phyloP scores from a whole-genome alignment of 1,140 invertebrate genomes.

The Philaenus spumarius region DNA sequence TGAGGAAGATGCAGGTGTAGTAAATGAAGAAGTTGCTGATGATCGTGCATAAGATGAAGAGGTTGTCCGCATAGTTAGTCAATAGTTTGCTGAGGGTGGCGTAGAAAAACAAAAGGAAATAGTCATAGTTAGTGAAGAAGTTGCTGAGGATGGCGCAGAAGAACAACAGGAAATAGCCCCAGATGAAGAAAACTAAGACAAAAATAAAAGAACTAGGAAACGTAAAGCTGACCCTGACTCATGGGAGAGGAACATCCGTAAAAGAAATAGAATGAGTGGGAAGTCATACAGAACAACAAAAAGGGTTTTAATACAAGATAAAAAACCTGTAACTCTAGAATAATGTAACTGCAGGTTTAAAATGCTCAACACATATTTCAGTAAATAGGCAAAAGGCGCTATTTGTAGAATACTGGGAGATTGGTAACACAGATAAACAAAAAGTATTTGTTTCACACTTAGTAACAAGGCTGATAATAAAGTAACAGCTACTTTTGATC shows the following conservation, averaged over 20 bases:
- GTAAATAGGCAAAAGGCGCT: background rate
- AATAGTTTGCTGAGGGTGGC: no score
- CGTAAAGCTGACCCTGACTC: slow-evolving; percentile 7
- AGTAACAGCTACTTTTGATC: slow-evolving; percentile 28
- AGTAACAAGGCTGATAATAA: slow-evolving; percentile 2
- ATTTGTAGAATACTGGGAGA: slow-evolving; percentile 9
- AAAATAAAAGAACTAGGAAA: slow-evolving; percentile 11
- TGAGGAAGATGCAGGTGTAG: no score
- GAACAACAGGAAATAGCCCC: no score
- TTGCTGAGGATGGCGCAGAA: no score
- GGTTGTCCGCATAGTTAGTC: no score
- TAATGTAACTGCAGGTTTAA: slow-evolving; percentile 8
- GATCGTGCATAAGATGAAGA: no score
- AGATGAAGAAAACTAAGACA: no score
- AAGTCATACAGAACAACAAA: slow-evolving; percentile 5
- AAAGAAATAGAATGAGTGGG: slow-evolving; percentile 6
- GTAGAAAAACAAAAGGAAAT: no score
- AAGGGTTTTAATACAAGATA: background rate
- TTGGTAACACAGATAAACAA: slow-evolving; percentile 3
- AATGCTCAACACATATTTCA: slow-evolving; percentile 5
- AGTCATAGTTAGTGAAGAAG: no score
- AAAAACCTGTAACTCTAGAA: no score
- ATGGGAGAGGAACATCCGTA: slow-evolving; percentile 12
- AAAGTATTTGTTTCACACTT: slow-evolving; percentile 10
- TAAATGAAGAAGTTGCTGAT: no score